Base-by-base conservation (phyloP, 2,888 invertebrate genomes). In the Coenonympha glycerion region DNA sequence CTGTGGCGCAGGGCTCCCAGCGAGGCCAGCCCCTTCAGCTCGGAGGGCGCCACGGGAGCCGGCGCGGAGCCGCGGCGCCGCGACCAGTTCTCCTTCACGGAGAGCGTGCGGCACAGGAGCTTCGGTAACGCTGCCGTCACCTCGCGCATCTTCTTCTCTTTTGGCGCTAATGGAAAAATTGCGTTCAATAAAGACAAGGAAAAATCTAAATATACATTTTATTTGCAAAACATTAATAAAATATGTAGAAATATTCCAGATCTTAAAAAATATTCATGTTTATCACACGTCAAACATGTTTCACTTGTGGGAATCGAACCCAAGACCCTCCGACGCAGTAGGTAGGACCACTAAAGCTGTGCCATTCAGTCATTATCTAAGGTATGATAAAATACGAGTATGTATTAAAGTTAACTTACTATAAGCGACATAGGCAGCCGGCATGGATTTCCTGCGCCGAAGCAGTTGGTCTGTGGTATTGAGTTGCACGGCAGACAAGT, bases 11-110 rank as follows among this genome's bases (percentile, higher is more conserved):
- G 49, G 3, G 68, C 21, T 9, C 21, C 31, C 9, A 21, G 9
- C 1, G 69, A 50, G 6, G 66, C 62, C 4, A 77, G 63, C 2
- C 66, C 68, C 3, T 72, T 66, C 3, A 74, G 55, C 49, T 79
- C 79, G 0, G 73, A 71, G 0, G 68, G 56, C 3, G 66, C 76
- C 3, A 71, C 64, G 0, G 76, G 78, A 5, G 71, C 73, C 0
- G 83, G 83, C 0, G 80, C 84, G 0, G 84, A 84, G 0, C 83
- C 83, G 0, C 83, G 70, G 1, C 85, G 74, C 2, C 68, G 66
- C 0, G 65, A 52, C 69, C 72, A 75, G 2, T 61, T 50, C 11
- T 78, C 79, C 40, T 72, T 74, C 11, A 68, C 66, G 0, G 76
- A 68, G 16, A 78, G 57, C 0, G 76, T 73, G 19, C 76, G 75